Percentiles rank a stretch among this genome's conserved stretches.
phyloP scores from a whole-genome alignment of 2,888 invertebrate genomes.

The Drosophila nr. perissopoda region DNA sequence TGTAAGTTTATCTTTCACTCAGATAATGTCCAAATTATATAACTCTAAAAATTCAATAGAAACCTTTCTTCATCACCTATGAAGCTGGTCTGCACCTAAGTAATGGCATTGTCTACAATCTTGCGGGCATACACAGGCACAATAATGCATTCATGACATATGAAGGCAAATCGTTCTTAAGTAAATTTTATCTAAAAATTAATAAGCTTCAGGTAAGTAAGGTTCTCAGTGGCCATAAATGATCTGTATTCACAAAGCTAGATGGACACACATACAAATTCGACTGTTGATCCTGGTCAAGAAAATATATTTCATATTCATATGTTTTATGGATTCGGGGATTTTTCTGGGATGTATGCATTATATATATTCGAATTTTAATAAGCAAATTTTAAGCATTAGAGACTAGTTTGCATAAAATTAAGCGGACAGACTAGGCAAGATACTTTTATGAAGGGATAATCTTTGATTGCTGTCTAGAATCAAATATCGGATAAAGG shows the following conservation, averaged over 20 bases:
- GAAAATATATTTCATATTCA: background rate
- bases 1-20: conserved; percentile 60
- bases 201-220: conserved; percentile 80
- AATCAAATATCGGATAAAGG: background rate
- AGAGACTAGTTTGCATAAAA: background rate
- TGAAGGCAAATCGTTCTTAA: conserved; percentile 81
- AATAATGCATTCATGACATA: conserved; percentile 84
- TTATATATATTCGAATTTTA: background rate
- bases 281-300: background rate
- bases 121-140: conserved; percentile 79
- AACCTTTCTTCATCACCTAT: conserved; percentile 82
- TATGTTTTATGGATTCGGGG: background rate
- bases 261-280: background rate
- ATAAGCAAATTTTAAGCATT: background rate
- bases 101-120: conserved; percentile 83
- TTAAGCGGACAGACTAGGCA: background rate
- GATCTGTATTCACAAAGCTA: background rate
- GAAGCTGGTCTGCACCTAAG: conserved; percentile 79
- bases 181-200: conserved; percentile 81
- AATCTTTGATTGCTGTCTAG: background rate
- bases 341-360: background rate
- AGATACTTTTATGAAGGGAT: background rate
- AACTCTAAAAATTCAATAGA: conserved; percentile 59
- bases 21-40: background rate
- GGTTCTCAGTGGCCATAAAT: background rate